Conservation (phyloP, 2,888 invertebrate species). For the Hylaea fasciaria region DNA sequence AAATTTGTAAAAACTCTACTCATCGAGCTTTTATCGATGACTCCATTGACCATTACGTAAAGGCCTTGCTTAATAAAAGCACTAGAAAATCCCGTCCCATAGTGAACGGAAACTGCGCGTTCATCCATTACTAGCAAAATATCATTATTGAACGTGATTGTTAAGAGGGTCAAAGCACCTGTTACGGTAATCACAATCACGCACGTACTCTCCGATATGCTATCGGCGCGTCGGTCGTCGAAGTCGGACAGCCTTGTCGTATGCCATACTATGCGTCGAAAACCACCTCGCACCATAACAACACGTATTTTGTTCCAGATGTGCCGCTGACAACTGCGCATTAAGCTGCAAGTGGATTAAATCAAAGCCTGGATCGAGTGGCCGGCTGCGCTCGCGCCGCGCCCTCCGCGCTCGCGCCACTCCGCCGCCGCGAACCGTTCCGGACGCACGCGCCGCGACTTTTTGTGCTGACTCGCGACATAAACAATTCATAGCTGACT, state of each 20-base stretch:
- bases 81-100: too few relatives aligned
- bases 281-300: conserved; percentile 24
- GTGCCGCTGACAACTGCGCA: conserved; percentile 47
- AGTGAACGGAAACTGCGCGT: neutral
- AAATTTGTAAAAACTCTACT: too few relatives aligned
- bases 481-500: conserved; percentile 47
- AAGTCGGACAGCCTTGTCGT: conserved; percentile 1
- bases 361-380: conserved; percentile 68
- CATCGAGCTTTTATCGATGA: too few relatives aligned
- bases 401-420: conserved; percentile 52
- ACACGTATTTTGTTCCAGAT: conserved; percentile 47
- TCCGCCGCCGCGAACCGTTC: conserved; percentile 63
- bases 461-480: conserved; percentile 34
- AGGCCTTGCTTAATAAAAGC: too few relatives aligned
- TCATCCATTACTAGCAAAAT: conserved; percentile 1
- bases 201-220: conserved; percentile 30
- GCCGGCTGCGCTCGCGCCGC: conserved; percentile 54
- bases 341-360: conserved; percentile 57
- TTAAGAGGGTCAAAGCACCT: conserved; percentile 34
- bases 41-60: too few relatives aligned
- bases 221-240: conserved; percentile 7
- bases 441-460: conserved; percentile 57
- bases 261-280: conserved; percentile 8
- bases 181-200: conserved; percentile 35
- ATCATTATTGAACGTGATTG: conserved; percentile 10